A percentile compares a stretch with the other conserved stretches of the same genome.
Evolutionary conservation across 2,888 invertebrate genomes (phyloP).

Genomic region (Balanococcus diminutus): DNA sequence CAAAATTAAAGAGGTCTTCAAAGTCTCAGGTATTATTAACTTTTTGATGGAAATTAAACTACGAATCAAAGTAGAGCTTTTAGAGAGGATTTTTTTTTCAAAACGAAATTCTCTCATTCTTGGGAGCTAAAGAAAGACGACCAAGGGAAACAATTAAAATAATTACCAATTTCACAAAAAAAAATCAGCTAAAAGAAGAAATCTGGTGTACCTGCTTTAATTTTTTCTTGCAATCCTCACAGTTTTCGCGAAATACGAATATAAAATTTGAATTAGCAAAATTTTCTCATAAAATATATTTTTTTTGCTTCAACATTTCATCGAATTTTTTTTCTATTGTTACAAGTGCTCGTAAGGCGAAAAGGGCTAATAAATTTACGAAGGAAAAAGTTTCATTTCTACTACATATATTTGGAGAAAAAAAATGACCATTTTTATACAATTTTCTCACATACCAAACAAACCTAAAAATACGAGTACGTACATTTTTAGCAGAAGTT

Average conservation of each 20-base stretch:
- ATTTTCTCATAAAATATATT: not conserved
- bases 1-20: too few species aligned
- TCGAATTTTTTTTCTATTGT: not conserved
- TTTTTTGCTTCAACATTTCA: not conserved
- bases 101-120: too few species aligned
- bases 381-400: not conserved
- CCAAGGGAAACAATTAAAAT: too few species aligned
- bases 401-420: not conserved
- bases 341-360: not conserved
- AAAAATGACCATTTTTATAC: not conserved
- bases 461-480: not conserved
- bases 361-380: not conserved
- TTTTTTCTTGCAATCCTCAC: not conserved
- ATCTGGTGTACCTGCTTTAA: not conserved
- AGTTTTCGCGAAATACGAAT: not conserved
- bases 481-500: not conserved
- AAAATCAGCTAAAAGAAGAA: too few species aligned
- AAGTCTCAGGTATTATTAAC: too few species aligned
- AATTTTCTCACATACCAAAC: not conserved
- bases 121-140: too few species aligned
- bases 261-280: not conserved
- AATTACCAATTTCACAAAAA: too few species aligned
- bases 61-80: too few species aligned
- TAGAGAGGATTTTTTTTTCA: too few species aligned
- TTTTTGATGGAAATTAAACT: too few species aligned